These are phyloP conservation scores for Desoria tigrina DNA, from an alignment of 2,888 invertebrate genomes.

Conservation along the genomic window DNA sequence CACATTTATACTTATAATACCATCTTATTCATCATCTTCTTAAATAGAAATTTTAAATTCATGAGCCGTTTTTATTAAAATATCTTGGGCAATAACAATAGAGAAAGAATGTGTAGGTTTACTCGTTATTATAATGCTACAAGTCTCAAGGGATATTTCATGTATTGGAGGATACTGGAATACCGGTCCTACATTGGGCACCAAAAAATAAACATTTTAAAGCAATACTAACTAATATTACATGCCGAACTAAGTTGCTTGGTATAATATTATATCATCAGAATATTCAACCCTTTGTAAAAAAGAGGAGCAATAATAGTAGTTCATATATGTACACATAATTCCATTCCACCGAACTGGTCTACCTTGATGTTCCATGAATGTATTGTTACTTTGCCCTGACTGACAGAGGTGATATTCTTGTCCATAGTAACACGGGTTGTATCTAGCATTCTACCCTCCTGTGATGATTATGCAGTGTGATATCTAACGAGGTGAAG, in stretches of 20 bases:
- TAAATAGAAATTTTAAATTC: too few relatives aligned
- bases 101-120: constrained; percentile 5
- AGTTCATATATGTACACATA: neutral
- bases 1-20: too few relatives aligned
- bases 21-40: too few relatives aligned
- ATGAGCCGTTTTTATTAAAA: too few relatives aligned
- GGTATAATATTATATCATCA: neutral
- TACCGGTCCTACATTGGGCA: neutral
- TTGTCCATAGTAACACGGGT: neutral
- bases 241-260: too few relatives aligned
- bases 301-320: constrained; percentile 5
- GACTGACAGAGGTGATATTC: too few relatives aligned
- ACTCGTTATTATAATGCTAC: constrained; percentile 1
- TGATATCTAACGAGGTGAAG: constrained; percentile 52
- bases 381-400: too few relatives aligned
- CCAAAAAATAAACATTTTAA: neutral
- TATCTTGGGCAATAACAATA: constrained; percentile 16
- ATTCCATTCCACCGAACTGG: constrained; percentile 18
- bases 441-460: neutral
- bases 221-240: neutral
- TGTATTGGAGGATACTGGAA: neutral
- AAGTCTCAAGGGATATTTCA: neutral
- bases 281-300: neutral
- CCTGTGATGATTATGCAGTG: constrained; percentile 47
- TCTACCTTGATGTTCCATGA: constrained; percentile 31